Percentiles rank a stretch among this genome's conserved stretches.
Evolutionary conservation across 1,140 invertebrate species (phyloP).

Genomic region (Lepidostoma basale): DNA sequence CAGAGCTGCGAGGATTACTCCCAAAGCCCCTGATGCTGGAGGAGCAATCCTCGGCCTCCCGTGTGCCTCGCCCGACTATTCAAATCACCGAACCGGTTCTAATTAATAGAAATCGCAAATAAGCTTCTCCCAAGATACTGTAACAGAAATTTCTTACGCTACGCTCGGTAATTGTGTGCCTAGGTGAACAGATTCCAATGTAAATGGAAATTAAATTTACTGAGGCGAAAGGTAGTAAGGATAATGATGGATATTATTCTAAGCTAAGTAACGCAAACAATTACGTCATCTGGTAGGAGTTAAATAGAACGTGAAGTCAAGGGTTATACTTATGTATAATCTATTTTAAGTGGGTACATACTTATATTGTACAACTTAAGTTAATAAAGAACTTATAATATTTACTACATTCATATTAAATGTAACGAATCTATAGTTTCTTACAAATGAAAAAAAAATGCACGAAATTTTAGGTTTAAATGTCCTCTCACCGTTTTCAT

Average conservation of each 20-base stretch:
- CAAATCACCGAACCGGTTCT: slow-evolving; percentile 37
- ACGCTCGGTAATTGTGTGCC: background rate
- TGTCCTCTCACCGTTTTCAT: too few relatives aligned
- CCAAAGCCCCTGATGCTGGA: slow-evolving; percentile 8
- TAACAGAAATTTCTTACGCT: background rate
- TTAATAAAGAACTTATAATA: too few relatives aligned
- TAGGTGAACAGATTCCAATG: too few relatives aligned
- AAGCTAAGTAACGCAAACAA: background rate
- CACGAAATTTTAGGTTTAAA: too few relatives aligned
- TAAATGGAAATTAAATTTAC: background rate
- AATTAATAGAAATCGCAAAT: slow-evolving; percentile 42
- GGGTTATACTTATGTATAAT: too few relatives aligned
- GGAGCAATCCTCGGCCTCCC: slow-evolving; percentile 24
- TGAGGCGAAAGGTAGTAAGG: background rate
- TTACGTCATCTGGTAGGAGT: background rate
- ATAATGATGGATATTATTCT: background rate
- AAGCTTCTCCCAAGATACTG: slow-evolving; percentile 8
- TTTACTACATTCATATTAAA: too few relatives aligned
- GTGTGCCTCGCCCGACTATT: slow-evolving; percentile 32
- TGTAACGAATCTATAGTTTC: too few relatives aligned
- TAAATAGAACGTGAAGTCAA: too few relatives aligned
- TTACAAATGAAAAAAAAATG: too few relatives aligned
- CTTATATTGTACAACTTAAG: too few relatives aligned
- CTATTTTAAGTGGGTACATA: too few relatives aligned
- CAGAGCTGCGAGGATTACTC: slow-evolving; percentile 41